Evolutionary conservation across 1,140 invertebrate species (phyloP).

Genomic region (Popillia japonica): DNA sequence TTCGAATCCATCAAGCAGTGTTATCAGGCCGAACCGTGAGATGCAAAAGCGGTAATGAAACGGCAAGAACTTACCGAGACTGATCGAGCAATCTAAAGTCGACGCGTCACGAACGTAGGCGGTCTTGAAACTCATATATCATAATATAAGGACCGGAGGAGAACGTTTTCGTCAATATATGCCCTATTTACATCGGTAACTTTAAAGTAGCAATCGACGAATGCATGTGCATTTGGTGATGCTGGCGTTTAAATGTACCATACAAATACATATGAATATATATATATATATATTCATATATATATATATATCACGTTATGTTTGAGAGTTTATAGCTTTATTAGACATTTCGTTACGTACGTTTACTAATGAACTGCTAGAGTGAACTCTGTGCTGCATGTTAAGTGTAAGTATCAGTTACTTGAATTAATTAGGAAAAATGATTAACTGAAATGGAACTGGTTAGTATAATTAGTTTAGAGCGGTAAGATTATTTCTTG

Average conservation of each 20-base stretch:
- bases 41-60: slow-evolving; percentile 47
- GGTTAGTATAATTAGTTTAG: too few species aligned
- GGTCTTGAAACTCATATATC: slow-evolving; percentile 45
- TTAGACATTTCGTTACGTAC: too few species aligned
- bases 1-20: slow-evolving; percentile 28
- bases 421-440: too few species aligned
- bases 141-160: slow-evolving; percentile 45
- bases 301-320: not conserved
- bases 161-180: slow-evolving; percentile 47
- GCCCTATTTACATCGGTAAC: slow-evolving; percentile 48
- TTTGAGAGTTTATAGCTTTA: too few species aligned
- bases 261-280: not conserved
- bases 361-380: too few species aligned
- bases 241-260: slow-evolving; percentile 6
- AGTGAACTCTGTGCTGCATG: too few species aligned
- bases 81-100: slow-evolving; percentile 46
- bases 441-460: too few species aligned
- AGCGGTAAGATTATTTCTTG: too few species aligned
- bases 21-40: slow-evolving; percentile 18
- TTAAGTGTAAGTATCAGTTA: too few species aligned
- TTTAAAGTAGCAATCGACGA: slow-evolving; percentile 45
- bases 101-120: slow-evolving; percentile 45
- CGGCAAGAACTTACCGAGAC: slow-evolving; percentile 45
- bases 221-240: slow-evolving; percentile 41
- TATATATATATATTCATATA: too few species aligned